phyloP scores from a whole-genome alignment of 2,113 vertebrate species.

The Nerophis lumbriciformis region DNA sequence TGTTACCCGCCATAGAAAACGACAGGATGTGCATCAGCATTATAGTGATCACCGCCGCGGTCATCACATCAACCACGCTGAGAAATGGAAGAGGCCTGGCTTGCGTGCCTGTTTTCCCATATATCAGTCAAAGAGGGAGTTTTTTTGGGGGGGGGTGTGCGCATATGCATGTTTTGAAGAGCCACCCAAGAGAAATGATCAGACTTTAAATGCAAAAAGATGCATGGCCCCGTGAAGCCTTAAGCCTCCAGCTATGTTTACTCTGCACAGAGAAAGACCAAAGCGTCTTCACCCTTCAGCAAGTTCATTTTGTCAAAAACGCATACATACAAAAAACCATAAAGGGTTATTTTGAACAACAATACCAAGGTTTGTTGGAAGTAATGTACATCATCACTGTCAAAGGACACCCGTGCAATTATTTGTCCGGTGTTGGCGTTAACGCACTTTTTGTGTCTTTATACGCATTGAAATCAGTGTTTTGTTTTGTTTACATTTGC shows the following conservation, averaged over 20 bases:
- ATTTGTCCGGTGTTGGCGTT: too few relatives aligned
- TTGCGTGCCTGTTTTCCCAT: neutral
- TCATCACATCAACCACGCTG: neutral
- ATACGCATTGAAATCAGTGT: too few relatives aligned
- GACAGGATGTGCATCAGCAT: slow-evolving; percentile 32
- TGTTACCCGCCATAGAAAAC: slow-evolving; percentile 19
- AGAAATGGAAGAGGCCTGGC: neutral
- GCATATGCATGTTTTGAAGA: slow-evolving; percentile 10
- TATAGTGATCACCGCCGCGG: slow-evolving; percentile 10
- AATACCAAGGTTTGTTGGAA: too few relatives aligned
- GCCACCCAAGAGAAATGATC: slow-evolving; percentile 18
- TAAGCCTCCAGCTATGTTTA: slow-evolving; percentile 37
- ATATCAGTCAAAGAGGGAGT: slow-evolving; percentile 22
- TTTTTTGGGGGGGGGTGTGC: slow-evolving; percentile 3
- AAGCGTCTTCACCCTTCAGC: slow-evolving; percentile 31
- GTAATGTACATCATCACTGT: too few relatives aligned
- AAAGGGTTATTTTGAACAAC: too few relatives aligned
- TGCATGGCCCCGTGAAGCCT: slow-evolving; percentile 15
- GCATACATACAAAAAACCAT: too few relatives aligned
- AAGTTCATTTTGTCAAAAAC: slow-evolving; percentile 18
- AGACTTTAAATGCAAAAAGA: slow-evolving; percentile 30
- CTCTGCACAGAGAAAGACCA: slow-evolving; percentile 34
- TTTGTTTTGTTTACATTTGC: too few relatives aligned
- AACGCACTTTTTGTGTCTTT: too few relatives aligned
- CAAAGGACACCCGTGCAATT: too few relatives aligned